phyloP scores from a whole-genome alignment of 2,797 vertebrate species.

The Falco biarmicus region DNA sequence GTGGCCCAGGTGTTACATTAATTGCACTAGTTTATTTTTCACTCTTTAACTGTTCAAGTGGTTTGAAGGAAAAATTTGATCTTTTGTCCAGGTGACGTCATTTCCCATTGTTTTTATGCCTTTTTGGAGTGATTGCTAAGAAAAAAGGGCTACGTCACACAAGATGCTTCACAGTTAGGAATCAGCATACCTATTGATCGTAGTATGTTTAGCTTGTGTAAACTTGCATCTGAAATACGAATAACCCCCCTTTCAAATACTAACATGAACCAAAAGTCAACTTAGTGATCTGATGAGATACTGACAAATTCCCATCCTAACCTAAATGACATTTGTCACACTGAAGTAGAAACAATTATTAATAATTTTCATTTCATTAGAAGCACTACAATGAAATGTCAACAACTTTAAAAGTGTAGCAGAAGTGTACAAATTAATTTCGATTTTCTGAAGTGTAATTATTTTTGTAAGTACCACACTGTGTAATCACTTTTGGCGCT shows the following conservation, averaged over 20 bases:
- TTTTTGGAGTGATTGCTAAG: not conserved
- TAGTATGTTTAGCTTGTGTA: not conserved
- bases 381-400: conserved; percentile 84
- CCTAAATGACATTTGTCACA: conserved; percentile 81
- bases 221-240: not conserved
- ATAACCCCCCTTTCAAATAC: not conserved
- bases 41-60: not conserved
- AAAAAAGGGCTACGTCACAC: not conserved
- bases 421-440: conserved; percentile 84
- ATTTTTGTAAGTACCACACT: conserved; percentile 79
- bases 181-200: not conserved
- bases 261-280: conserved; percentile 14
- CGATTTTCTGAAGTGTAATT: conserved; percentile 84
- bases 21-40: not conserved
- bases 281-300: conserved; percentile 16
- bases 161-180: not conserved
- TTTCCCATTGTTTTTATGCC: not conserved
- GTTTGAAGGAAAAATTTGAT: not conserved
- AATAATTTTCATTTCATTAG: conserved; percentile 84
- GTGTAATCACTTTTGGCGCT: conserved; percentile 78
- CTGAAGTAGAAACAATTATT: conserved; percentile 82
- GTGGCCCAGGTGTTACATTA: not conserved
- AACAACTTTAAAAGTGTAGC: conserved; percentile 79
- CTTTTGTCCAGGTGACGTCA: not conserved
- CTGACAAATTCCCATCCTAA: conserved; percentile 61